phyloP scores from a whole-genome alignment of 1,140 invertebrate species.

The Drosophila obscura region DNA sequence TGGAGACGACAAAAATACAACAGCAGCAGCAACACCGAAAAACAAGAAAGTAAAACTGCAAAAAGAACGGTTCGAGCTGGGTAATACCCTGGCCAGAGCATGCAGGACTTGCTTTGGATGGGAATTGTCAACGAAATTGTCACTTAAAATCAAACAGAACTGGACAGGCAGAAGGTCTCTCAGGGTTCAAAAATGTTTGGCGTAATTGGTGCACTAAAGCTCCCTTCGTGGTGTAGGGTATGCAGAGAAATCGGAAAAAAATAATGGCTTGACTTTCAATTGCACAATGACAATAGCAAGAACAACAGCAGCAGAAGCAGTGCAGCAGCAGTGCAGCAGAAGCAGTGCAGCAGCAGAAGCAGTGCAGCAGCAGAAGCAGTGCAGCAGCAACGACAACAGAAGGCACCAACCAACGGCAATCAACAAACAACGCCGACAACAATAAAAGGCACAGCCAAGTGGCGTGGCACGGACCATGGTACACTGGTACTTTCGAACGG shows the following conservation, averaged over 20 bases:
- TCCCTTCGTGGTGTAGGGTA: too few relatives aligned
- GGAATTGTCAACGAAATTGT: too few relatives aligned
- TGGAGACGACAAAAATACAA: conserved; percentile 36
- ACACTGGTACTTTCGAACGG: too few relatives aligned
- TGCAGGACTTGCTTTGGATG: neutral
- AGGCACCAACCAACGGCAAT: conserved; percentile 33
- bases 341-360: conserved; percentile 25
- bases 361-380: neutral
- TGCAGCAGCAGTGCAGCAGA: conserved; percentile 3
- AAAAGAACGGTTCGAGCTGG: neutral
- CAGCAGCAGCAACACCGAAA: conserved; percentile 2
- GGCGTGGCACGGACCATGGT: neutral
- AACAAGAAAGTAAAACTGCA: conserved; percentile 3
- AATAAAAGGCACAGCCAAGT: conserved; percentile 61
- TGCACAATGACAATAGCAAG: conserved; percentile 59
- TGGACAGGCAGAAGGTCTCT: neutral
- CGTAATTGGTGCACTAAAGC: too few relatives aligned
- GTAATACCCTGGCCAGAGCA: neutral
- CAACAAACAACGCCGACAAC: conserved; percentile 63
- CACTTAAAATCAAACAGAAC: conserved; percentile 6
- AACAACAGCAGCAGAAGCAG: conserved; percentile 1
- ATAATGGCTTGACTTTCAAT: conserved; percentile 78
- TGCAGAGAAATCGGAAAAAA: conserved; percentile 20
- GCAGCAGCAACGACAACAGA: conserved; percentile 9
- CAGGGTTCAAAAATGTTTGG: too few relatives aligned